A percentile compares a stretch with the other conserved stretches of the same genome.
phyloP scores from a whole-genome alignment of 1,140 invertebrate species.

The Saxidomus purpurata region DNA sequence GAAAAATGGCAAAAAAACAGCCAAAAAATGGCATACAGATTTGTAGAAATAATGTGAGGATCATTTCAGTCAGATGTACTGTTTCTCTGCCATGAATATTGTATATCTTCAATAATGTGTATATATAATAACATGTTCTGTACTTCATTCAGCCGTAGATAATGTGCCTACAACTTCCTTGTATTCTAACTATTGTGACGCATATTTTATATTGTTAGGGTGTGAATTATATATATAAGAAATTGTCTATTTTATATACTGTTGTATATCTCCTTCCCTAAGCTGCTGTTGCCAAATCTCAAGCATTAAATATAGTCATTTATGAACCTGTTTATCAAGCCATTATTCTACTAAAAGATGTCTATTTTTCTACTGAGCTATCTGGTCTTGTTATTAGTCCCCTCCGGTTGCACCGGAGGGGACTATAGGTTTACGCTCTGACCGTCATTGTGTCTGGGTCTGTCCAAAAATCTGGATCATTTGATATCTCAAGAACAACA shows the following conservation, averaged over 20 bases:
- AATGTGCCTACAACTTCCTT: constrained; percentile 6
- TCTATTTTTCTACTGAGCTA: constrained; percentile 4
- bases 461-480: too few species aligned
- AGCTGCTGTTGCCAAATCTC: constrained; percentile 1
- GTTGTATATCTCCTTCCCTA: not conserved
- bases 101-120: not conserved
- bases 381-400: not conserved
- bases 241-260: constrained; percentile 28
- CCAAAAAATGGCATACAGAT: too few species aligned
- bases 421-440: too few species aligned
- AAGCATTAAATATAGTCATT: constrained; percentile 5
- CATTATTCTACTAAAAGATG: not conserved
- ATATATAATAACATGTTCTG: not conserved
- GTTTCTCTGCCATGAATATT: too few species aligned
- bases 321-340: not conserved
- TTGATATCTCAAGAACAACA: too few species aligned
- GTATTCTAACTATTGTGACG: not conserved
- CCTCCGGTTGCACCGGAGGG: too few species aligned
- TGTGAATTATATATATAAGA: not conserved
- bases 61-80: too few species aligned
- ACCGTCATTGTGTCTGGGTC: too few species aligned
- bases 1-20: too few species aligned
- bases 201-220: not conserved
- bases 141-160: not conserved
- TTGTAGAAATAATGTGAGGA: too few species aligned